A percentile compares a stretch with the other conserved stretches of the same genome.
Conservation (phyloP, 2,113 vertebrate species). For the Casuarius casuarius region DNA sequence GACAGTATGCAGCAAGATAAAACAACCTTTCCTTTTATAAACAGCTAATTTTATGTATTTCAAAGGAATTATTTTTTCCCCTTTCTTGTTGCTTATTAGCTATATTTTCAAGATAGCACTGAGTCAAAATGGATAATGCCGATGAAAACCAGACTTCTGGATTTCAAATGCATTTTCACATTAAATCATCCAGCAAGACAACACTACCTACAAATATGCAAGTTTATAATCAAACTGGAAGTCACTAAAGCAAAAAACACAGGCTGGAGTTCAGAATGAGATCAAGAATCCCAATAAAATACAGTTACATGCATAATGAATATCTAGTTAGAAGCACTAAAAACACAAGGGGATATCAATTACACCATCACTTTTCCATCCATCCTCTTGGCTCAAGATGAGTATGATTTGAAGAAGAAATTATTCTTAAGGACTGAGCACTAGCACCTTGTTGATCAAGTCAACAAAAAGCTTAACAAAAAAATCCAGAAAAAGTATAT, state of each 20-base stretch:
- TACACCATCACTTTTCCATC: conserved; percentile 35
- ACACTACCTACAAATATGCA: not conserved
- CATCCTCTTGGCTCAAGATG: conserved; percentile 37
- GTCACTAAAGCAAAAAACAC: not conserved
- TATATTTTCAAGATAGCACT: conserved; percentile 24
- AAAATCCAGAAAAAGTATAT: not conserved
- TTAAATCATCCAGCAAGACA: not conserved
- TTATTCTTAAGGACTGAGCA: conserved; percentile 3
- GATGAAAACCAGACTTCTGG: not conserved
- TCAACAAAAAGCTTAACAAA: not conserved
- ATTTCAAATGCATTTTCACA: not conserved
- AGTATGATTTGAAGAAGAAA: conserved; percentile 17
- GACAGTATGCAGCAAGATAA: not conserved
- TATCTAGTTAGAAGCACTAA: conserved; percentile 41
- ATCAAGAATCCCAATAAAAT: not conserved
- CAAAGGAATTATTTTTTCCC: not conserved
- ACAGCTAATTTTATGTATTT: conserved; percentile 2
- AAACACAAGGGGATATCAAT: not conserved
- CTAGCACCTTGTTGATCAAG: conserved; percentile 35
- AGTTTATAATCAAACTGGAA: not conserved
- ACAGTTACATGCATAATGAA: not conserved
- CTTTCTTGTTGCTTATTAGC: conserved; percentile 27
- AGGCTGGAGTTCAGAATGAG: not conserved
- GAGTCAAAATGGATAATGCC: not conserved
- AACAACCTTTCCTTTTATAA: conserved; percentile 22